These are phyloP conservation scores for Odiellus spinosus DNA, from an alignment of 2,888 invertebrate species.

Conservation along the genomic window DNA sequence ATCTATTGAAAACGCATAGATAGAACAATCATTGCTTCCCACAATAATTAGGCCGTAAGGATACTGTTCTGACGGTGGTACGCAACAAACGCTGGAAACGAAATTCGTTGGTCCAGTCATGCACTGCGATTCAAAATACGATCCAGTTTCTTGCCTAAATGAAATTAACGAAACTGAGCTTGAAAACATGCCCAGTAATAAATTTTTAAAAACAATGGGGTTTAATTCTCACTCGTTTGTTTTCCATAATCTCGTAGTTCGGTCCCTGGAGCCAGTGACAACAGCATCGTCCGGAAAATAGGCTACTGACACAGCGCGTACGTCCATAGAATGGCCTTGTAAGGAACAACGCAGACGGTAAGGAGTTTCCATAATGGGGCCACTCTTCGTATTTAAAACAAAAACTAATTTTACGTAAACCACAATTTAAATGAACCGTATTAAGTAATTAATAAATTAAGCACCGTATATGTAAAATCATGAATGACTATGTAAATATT, in stretches of 20 bases:
- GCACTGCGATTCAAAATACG: slow-evolving; percentile 22
- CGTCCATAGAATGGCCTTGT: slow-evolving; percentile 58
- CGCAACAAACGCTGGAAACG: slow-evolving; percentile 60
- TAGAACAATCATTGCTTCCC: slow-evolving; percentile 72
- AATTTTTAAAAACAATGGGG: too few relatives aligned
- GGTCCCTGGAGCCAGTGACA: slow-evolving; percentile 74
- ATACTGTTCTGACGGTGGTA: slow-evolving; percentile 49
- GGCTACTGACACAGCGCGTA: slow-evolving; percentile 51
- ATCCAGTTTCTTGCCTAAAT: slow-evolving; percentile 34
- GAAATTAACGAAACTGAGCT: too few relatives aligned
- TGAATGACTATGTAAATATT: too few relatives aligned
- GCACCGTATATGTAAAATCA: too few relatives aligned
- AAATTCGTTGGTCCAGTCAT: slow-evolving; percentile 63
- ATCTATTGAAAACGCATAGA: slow-evolving; percentile 58
- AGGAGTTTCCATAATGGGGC: neutral
- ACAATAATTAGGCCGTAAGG: slow-evolving; percentile 67
- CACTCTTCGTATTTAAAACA: too few relatives aligned
- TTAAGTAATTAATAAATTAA: too few relatives aligned
- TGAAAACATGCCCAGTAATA: too few relatives aligned
- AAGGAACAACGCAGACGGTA: slow-evolving; percentile 4
- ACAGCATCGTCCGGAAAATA: slow-evolving; percentile 47
- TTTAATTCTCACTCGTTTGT: slow-evolving; percentile 39
- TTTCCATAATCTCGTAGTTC: slow-evolving; percentile 71
- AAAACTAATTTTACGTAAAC: too few relatives aligned
- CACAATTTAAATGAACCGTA: too few relatives aligned